A percentile compares a stretch with the other conserved stretches of the same genome.
Conservation (phyloP, 1,140 invertebrate genomes). For the Melipona quadrifasciata region DNA sequence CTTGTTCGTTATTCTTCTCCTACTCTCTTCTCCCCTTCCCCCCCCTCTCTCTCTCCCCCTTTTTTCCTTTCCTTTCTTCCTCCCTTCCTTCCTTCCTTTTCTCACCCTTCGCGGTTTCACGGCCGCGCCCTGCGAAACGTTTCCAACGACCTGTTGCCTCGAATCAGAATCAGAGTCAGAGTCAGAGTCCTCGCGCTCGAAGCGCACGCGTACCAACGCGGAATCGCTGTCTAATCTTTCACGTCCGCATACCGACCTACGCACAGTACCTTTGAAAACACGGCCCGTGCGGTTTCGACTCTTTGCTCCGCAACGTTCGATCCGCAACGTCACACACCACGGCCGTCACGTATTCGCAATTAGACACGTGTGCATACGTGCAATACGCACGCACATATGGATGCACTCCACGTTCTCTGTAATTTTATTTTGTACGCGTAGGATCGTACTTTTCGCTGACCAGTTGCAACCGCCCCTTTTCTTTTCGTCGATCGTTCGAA, state of each 20-base stretch:
- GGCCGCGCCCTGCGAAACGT: constrained; percentile 37
- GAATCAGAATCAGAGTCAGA: constrained; percentile 23
- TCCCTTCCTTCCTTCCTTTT: constrained; percentile 9
- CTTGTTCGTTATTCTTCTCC: constrained; percentile 9
- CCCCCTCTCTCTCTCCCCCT: not conserved
- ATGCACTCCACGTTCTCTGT: no score
- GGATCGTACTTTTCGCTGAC: no score
- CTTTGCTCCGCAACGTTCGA: constrained; percentile 23
- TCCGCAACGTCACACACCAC: no score
- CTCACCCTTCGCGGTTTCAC: constrained; percentile 35
- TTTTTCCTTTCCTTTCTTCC: no score
- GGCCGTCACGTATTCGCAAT: no score
- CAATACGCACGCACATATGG: no score
- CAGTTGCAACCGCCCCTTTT: no score
- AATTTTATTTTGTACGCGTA: no score
- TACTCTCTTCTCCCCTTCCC: not conserved
- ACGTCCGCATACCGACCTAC: constrained; percentile 31
- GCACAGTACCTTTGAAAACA: constrained; percentile 28
- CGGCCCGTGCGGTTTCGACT: constrained; percentile 13
- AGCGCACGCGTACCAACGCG: constrained; percentile 20
- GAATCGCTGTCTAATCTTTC: constrained; percentile 45
- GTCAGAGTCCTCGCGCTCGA: constrained; percentile 25
- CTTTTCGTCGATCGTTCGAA: no score
- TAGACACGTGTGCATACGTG: no score
- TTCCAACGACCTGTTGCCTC: constrained; percentile 46